These are phyloP conservation scores for Galerucella nymphaeae DNA, from an alignment of 2,888 invertebrate genomes.

Conservation along the genomic window DNA sequence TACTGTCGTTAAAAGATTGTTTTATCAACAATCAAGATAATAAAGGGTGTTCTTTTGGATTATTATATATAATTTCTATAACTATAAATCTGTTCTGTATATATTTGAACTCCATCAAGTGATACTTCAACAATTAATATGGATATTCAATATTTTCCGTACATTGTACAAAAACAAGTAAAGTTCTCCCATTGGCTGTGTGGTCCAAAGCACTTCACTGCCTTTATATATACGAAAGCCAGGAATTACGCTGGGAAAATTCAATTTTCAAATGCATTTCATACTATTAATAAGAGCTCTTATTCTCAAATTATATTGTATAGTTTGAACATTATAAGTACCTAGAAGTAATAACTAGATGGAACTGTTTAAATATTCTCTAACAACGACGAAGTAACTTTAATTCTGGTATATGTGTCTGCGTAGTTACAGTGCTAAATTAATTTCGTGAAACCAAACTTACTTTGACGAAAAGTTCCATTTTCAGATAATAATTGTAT, in stretches of 20 bases:
- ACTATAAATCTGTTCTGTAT: no score
- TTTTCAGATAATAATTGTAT: no score
- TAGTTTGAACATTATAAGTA: conserved; percentile 51
- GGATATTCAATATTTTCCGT: background rate
- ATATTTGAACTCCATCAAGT: no score
- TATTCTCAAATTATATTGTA: conserved; percentile 36
- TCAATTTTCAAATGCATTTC: conserved; percentile 31
- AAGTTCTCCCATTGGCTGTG: conserved; percentile 8
- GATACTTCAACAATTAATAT: no score
- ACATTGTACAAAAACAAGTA: conserved; percentile 2
- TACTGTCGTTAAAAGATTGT: background rate
- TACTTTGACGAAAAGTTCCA: background rate
- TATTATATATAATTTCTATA: no score
- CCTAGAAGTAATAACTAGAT: conserved; percentile 52
- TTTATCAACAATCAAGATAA: background rate
- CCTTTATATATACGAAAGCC: conserved; percentile 17
- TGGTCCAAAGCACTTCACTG: background rate
- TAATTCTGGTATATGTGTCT: background rate
- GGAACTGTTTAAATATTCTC: conserved; percentile 42
- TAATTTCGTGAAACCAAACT: background rate
- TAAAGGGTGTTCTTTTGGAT: no score
- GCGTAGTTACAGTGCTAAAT: background rate
- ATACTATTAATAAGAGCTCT: conserved; percentile 30
- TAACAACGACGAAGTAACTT: conserved; percentile 6
- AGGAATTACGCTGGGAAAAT: conserved; percentile 27